phyloP scores from a whole-genome alignment of 2,113 vertebrate genomes.

The Herpetotheres cachinnans region DNA sequence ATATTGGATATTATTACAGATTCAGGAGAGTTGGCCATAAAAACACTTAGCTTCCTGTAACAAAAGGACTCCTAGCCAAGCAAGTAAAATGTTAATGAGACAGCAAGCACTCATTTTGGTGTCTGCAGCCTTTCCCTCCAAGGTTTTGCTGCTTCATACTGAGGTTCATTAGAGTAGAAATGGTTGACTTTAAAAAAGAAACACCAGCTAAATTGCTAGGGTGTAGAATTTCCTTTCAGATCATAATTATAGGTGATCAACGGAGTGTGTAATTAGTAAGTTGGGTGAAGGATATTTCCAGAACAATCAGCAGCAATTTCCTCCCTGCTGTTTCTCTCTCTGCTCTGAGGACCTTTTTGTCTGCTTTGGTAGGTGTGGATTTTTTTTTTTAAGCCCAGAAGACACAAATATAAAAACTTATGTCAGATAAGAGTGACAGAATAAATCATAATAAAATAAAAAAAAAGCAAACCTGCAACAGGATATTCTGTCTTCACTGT shows the following conservation, averaged over 20 bases:
- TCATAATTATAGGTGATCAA: conserved; percentile 50
- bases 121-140: conserved; percentile 12
- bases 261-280: conserved; percentile 58
- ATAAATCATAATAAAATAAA: not conserved
- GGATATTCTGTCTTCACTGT: not conserved
- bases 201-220: not conserved
- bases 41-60: conserved; percentile 65
- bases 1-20: conserved; percentile 54
- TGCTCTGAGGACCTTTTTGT: conserved; percentile 15
- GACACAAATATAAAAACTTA: not conserved
- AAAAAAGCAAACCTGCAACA: not conserved
- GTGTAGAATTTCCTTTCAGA: conserved; percentile 39
- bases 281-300: conserved; percentile 36
- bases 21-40: conserved; percentile 45
- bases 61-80: conserved; percentile 47
- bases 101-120: conserved; percentile 43
- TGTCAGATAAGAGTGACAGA: not conserved
- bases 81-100: conserved; percentile 62
- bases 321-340: conserved; percentile 33
- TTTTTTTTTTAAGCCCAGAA: conserved; percentile 9
- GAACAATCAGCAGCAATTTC: conserved; percentile 50
- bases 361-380: not conserved
- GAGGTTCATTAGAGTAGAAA: conserved; percentile 42
- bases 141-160: conserved; percentile 29
- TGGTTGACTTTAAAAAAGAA: conserved; percentile 26